Conservation (phyloP, 2,113 vertebrate genomes). For the Anarrhichthys ocellatus region DNA sequence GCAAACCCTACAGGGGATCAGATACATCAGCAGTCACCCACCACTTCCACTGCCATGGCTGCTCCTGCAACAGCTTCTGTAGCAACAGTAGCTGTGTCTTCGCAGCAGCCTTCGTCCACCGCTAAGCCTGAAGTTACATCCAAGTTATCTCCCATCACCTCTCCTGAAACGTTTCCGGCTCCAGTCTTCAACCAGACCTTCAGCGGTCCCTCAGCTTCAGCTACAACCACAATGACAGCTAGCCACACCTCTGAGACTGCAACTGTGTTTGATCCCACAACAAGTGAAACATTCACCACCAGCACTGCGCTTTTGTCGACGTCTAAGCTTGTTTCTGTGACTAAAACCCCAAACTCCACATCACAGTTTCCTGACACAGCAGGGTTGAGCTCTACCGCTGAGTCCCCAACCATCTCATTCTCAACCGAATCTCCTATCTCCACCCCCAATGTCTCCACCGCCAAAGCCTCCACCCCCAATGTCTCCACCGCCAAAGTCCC, state of each 20-base stretch:
- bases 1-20: background rate
- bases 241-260: background rate
- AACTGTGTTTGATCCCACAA: background rate
- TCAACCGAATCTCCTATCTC: slow-evolving; percentile 1
- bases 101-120: background rate
- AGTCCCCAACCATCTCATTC: background rate
- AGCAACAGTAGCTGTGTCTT: background rate
- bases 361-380: background rate
- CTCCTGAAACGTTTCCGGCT: background rate
- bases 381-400: background rate
- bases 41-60: background rate
- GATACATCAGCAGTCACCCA: background rate
- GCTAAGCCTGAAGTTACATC: slow-evolving; percentile 4
- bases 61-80: background rate
- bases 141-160: background rate
- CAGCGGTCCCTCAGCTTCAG: background rate
- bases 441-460: background rate
- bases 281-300: background rate
- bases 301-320: background rate
- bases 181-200: background rate
- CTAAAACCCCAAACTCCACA: background rate
- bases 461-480: background rate
- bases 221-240: background rate
- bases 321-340: background rate
- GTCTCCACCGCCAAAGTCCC: background rate